A percentile compares a stretch with the other conserved stretches of the same genome.
Conservation (phyloP, 1,140 invertebrate genomes). For the Leptinotarsa lineolata region DNA sequence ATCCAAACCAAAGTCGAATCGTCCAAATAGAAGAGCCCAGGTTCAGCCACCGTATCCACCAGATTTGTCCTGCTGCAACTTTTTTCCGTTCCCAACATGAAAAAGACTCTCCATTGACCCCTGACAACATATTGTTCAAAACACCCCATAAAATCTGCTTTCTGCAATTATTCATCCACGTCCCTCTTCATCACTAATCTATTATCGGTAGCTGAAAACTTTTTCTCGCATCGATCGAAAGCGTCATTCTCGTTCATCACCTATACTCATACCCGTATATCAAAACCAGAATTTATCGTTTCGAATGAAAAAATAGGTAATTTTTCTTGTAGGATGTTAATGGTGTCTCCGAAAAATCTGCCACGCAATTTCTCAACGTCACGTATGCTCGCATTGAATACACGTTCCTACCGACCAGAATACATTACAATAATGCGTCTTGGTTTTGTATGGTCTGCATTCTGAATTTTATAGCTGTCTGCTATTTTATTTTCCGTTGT, state of each 20-base stretch:
- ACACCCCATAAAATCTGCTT: background rate
- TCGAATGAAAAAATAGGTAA: background rate
- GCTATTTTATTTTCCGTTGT: too few species aligned
- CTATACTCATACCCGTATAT: constrained; percentile 8
- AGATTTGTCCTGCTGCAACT: too few species aligned
- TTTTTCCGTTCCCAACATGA: too few species aligned
- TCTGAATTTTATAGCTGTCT: background rate
- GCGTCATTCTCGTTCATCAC: constrained; percentile 4
- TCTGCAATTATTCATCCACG: background rate
- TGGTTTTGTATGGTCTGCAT: background rate
- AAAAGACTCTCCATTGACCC: too few species aligned
- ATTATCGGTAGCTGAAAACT: background rate
- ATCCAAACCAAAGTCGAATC: too few species aligned
- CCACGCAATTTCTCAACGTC: background rate
- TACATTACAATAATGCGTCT: constrained; percentile 8
- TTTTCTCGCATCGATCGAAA: constrained; percentile 2
- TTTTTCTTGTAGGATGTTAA: constrained; percentile 6
- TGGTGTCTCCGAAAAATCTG: constrained; percentile 7
- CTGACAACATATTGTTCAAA: too few species aligned
- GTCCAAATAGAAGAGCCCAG: too few species aligned
- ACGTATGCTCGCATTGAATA: constrained; percentile 2
- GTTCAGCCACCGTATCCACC: too few species aligned
- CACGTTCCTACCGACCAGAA: constrained; percentile 1
- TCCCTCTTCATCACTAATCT: background rate
- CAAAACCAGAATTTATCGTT: background rate